Evolutionary conservation across 2,113 vertebrate genomes (phyloP).

Genomic region (Elephas maximus): DNA sequence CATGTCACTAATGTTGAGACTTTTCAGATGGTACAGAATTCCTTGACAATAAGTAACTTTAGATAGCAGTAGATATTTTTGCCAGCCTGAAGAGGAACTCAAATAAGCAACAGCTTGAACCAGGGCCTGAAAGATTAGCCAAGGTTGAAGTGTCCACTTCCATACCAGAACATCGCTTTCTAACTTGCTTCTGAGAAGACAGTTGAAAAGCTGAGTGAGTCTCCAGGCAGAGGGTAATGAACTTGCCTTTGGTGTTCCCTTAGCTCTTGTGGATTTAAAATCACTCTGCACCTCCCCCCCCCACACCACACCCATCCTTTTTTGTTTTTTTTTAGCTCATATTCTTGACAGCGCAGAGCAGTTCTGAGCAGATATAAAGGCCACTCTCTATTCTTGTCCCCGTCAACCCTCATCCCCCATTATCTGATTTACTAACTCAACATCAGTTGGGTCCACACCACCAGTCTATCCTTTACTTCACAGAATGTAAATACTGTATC

Average conservation of each 20-base stretch:
- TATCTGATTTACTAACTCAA: neutral
- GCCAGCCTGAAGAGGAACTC: neutral
- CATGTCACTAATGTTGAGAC: neutral
- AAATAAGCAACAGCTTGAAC: neutral
- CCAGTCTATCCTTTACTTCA: conserved; percentile 55
- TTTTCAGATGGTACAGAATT: neutral
- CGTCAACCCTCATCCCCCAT: neutral
- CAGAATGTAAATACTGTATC: conserved; percentile 81
- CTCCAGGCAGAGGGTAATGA: neutral
- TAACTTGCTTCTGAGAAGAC: conserved; percentile 1
- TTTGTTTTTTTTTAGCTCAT: neutral
- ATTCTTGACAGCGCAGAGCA: neutral
- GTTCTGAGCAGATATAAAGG: neutral
- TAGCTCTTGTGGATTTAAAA: conserved; percentile 9
- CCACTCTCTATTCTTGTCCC: neutral
- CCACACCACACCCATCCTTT: neutral
- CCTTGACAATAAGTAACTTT: neutral
- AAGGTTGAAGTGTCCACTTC: neutral
- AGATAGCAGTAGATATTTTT: neutral
- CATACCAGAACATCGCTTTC: neutral
- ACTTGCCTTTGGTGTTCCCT: conserved; percentile 4
- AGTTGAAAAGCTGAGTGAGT: neutral
- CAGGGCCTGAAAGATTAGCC: neutral
- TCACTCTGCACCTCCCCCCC: neutral
- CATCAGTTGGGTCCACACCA: conserved; percentile 46